Evolutionary conservation across 2,888 invertebrate genomes (phyloP), one percentile per base, ranked within the genome.

Genomic region (Oscheius sp.): DNA sequence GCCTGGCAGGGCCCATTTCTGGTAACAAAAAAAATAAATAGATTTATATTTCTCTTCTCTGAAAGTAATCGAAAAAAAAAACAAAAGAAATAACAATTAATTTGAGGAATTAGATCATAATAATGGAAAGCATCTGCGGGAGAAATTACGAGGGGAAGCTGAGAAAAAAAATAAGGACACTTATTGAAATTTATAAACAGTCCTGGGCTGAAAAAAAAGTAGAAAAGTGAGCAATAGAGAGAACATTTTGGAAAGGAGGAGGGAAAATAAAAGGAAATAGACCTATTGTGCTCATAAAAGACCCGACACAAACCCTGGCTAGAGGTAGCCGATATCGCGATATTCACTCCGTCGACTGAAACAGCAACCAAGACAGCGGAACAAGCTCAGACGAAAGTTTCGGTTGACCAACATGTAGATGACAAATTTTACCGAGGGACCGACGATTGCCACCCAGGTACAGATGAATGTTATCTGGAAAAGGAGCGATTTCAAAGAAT

Each of bases 401-500:
- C 95, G 94, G 89, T 95, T 96, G 90, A 96, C 92, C 76, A 93
- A 92, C 82, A 94, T 92, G 89, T 96, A 93, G 85, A 97, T 93
- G 78, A 97, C 91, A 80, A 95, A 93, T 90, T 97, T 97, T 94
- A 96, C 96, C 90, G 95, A 94, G 63, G 95, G 95, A 90, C 96
- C 96, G 83, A 95, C 91, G 85, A 97, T 93, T 61, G 96, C 97
- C 85, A 97, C 91, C 97, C 97, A 97, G 70, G 96, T 94, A 82
- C 96, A 87, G 29, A 83, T 78, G 73, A 84, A 84, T 13, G 80
- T 78, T 3, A 82, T 63, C 83, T 82, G 78, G 41, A 79, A 76
- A 35, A 9, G 27, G 9, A 23, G 25, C n/a, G n/a, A n/a, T n/a
- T n/a, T n/a, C n/a, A n/a, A n/a, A n/a, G n/a, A n/a, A n/a, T n/a